These are phyloP conservation scores for Phrynocephalus versicolor DNA, from an alignment of 2,113 vertebrate species.

Conservation along the genomic window DNA sequence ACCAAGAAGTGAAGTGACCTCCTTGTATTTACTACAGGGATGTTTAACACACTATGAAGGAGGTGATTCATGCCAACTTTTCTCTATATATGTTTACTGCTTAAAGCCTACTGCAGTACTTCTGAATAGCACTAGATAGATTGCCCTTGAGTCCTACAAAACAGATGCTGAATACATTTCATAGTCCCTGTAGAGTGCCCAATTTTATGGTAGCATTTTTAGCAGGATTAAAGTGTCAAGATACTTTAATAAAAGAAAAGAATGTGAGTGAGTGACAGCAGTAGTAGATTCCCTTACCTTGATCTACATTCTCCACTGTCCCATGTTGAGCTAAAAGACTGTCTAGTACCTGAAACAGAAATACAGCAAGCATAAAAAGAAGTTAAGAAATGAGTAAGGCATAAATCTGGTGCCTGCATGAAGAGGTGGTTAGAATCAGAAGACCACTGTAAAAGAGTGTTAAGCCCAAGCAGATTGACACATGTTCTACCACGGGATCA, in stretches of 20 bases:
- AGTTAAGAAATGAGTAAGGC: neutral
- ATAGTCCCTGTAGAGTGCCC: neutral
- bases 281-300: conserved; percentile 78
- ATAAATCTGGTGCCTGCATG: neutral
- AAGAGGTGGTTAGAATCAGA: neutral
- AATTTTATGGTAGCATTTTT: neutral
- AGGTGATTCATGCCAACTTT: neutral
- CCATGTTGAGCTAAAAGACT: conserved; percentile 90
- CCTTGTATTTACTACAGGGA: too few species aligned
- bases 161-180: neutral
- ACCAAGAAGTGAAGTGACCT: too few species aligned
- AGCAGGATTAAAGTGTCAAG: neutral
- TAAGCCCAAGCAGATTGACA: too few species aligned
- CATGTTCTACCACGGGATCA: neutral
- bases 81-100: neutral
- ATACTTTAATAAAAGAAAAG: neutral
- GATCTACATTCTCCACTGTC: conserved; percentile 92
- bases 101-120: neutral
- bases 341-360: conserved; percentile 84
- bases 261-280: neutral
- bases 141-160: neutral
- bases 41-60: neutral
- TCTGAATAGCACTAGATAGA: neutral
- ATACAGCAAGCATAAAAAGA: neutral
- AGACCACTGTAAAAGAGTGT: neutral